A percentile compares a stretch with the other conserved stretches of the same genome.
These are phyloP conservation scores for Theretra japonica DNA, from an alignment of 2,888 invertebrate genomes.

Conservation along the genomic window DNA sequence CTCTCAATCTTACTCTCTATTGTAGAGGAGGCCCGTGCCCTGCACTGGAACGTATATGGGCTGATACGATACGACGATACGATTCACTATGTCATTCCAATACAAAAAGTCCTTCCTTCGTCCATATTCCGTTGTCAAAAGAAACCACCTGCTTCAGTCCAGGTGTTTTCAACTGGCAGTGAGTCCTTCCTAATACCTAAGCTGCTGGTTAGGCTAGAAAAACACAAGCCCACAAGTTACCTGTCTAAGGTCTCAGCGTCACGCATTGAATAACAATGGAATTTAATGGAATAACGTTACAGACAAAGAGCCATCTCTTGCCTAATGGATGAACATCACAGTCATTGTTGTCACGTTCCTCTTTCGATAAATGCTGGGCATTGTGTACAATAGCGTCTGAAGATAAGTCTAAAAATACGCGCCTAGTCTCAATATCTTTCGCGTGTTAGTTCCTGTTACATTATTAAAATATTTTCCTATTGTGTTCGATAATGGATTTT, in stretches of 20 bases:
- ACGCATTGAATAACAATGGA: background rate
- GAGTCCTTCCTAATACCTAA: too few species aligned
- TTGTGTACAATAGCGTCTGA: constrained; percentile 10
- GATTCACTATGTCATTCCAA: background rate
- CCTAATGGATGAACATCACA: background rate
- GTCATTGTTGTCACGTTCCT: constrained; percentile 18
- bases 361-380: background rate
- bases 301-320: constrained; percentile 12
- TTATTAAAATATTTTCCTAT: background rate
- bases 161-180: too few species aligned
- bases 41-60: too few species aligned
- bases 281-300: background rate
- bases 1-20: too few species aligned
- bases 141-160: too few species aligned
- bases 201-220: too few species aligned
- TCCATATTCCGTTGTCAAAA: background rate
- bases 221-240: background rate
- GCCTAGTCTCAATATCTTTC: background rate
- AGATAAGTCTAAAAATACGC: background rate
- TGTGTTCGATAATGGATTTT: background rate
- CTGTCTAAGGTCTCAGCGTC: background rate
- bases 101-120: background rate
- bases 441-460: background rate
- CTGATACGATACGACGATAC: too few species aligned
- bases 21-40: too few species aligned